Evolutionary conservation across 2,113 vertebrate species (phyloP), one percentile per base, ranked within the genome.

Genomic region (Corydoras maculifer): DNA sequence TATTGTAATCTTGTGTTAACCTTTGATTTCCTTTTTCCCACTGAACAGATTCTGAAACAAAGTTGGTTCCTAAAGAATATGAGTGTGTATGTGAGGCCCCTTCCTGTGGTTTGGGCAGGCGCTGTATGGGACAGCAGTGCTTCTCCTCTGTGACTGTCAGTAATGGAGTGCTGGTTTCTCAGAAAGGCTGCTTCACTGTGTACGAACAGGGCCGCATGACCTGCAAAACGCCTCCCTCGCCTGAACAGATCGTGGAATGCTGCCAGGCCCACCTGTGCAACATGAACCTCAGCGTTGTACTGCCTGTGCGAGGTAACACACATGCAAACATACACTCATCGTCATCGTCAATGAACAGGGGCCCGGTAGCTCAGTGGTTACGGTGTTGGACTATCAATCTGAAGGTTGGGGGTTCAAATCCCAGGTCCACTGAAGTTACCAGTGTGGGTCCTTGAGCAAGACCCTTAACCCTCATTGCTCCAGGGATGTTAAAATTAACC

Each of bases 181-280:
- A 98, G 86, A 99, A 98, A 32, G 96, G 97, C 82, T 99, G 97
- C 89, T 99, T 99, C 83, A 93, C 91, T 75, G 91, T 94, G 68
- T 96, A 96, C 0, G 96, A 97, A 77, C 97, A 98, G 74, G 90
- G 95, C 61, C 94, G 93, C 14, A 85, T 99, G 92, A 99, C 95
- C 0, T 99, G 97, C 84, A 96, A 95, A 84, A 99, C 96, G 0
- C 96, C 96, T 0, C 95, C 95, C 0, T 96, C 96, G 14, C 87
- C 91, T 4, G 94, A 95, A 84, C 96, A 98, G 80, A 93, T 92
- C 0, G 95, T 99, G 10, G 93, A 96, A 78, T 99, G 97, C 86
- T 99, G 97, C 87, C 92, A 94, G 4, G 93, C 94, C 0, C 87
- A 95, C 82, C 88, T 98, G 84, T 99, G 97, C 75, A 99, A 99